These are phyloP conservation scores for Cyphomyrus discorhynchus DNA, from an alignment of 2,113 vertebrate species.

Conservation along the genomic window DNA sequence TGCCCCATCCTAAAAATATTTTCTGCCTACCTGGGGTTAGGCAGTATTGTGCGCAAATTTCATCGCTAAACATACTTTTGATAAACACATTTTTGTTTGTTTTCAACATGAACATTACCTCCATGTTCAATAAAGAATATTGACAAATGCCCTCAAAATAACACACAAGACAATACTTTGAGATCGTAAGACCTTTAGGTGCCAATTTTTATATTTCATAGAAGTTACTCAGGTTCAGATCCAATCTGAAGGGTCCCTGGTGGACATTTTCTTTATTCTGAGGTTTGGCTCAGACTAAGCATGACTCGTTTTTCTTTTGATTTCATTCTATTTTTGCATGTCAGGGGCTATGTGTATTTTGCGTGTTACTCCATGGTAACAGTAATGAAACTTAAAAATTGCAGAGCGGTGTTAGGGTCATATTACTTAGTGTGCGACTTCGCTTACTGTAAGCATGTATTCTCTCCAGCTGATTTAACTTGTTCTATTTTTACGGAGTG, in stretches of 20 bases:
- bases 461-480: not conserved
- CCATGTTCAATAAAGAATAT: not conserved
- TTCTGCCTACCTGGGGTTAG: not conserved
- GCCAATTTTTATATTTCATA: not conserved
- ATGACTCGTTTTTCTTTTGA: not conserved
- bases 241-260: not conserved
- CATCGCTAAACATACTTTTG: not conserved
- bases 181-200: not conserved
- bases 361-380: not conserved
- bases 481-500: not conserved
- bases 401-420: not conserved
- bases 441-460: not conserved
- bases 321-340: not conserved
- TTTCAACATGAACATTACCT: not conserved
- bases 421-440: not conserved
- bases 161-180: not conserved
- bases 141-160: not conserved
- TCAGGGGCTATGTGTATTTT: not conserved
- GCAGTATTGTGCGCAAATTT: not conserved
- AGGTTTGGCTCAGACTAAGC: not conserved
- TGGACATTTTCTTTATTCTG: not conserved
- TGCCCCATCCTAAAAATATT: not conserved
- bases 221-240: not conserved
- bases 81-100: not conserved
- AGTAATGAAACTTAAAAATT: not conserved